Evolutionary conservation across 2,888 invertebrate species (phyloP), one percentile per base, ranked within the genome.

Genomic region (Nomada fabriciana): DNA sequence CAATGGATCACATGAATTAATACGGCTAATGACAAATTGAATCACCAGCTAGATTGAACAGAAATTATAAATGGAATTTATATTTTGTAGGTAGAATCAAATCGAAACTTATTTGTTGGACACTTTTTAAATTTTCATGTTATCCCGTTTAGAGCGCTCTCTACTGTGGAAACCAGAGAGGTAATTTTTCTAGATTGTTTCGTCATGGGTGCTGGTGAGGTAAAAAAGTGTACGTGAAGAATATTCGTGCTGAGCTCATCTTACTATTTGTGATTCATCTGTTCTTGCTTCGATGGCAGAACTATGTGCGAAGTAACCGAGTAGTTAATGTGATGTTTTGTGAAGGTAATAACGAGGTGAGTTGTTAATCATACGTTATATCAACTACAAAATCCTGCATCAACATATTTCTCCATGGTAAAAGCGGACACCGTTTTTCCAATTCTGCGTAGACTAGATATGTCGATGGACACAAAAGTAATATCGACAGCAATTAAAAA

Each of bases 251-350:
- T 84, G 89, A 87, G 88, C 85, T 90, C 87, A 87, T 85, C 85
- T 85, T 73, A 83, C 84, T 83, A 89, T 86, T 88, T 86, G 83
- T 86, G 84, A 83, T 86, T 87, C 86, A 84, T 84, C 83, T 86
- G 85, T 86, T 88, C 86, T 69, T 74, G 78, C 86, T 57, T 82
- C 76, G 78, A 86, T 82, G 91, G 90, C 89, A 91, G 90, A 90
- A 90, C 90, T 91, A 88, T 88, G 89, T 90, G 91, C 90, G 88
- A 91, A 91, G 91, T 91, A 87, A 90, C 75, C 64, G 83, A 83
- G 88, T 93, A 91, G 90, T 92, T 88, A 90, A 93, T 93, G 93
- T 93, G 92, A 94, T 93, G 93, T 92, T 93, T 93, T 92, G 91
- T 90, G 87, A 91, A 87, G 89, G 92, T 88, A 91, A 92, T 91